Evolutionary conservation across 1,140 invertebrate genomes (phyloP).

Genomic region (Drosophila saltans): DNA sequence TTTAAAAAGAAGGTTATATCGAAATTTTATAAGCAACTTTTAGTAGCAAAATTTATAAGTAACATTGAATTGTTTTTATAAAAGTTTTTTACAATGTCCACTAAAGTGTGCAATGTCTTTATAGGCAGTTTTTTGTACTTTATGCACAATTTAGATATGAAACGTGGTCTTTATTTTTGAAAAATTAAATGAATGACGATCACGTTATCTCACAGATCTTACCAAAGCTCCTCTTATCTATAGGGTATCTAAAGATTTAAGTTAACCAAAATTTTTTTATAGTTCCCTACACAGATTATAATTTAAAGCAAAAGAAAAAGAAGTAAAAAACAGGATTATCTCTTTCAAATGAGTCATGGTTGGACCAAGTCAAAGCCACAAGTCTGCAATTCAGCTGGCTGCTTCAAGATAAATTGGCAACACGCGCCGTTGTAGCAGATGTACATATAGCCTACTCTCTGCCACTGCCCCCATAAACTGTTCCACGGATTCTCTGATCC

Average conservation of each 20-base stretch:
- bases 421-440: slow-evolving; percentile 64
- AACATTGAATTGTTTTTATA: too few relatives aligned
- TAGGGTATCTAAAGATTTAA: not conserved
- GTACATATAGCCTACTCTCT: slow-evolving; percentile 6
- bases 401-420: slow-evolving; percentile 74
- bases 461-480: slow-evolving; percentile 17
- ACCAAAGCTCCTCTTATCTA: not conserved
- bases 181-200: too few relatives aligned
- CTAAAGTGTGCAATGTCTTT: too few relatives aligned
- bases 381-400: slow-evolving; percentile 54
- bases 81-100: too few relatives aligned
- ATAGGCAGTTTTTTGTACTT: too few relatives aligned
- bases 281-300: not conserved
- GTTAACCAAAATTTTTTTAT: not conserved
- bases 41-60: too few relatives aligned
- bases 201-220: too few relatives aligned
- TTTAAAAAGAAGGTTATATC: not conserved
- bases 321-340: slow-evolving; percentile 65
- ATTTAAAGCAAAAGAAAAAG: not conserved
- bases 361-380: slow-evolving; percentile 45
- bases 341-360: slow-evolving; percentile 56
- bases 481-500: not conserved
- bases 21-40: too few relatives aligned
- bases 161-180: too few relatives aligned
- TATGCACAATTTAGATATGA: too few relatives aligned